phyloP scores from a whole-genome alignment of 2,888 invertebrate species.

The Cryptocheilus praepositus region DNA sequence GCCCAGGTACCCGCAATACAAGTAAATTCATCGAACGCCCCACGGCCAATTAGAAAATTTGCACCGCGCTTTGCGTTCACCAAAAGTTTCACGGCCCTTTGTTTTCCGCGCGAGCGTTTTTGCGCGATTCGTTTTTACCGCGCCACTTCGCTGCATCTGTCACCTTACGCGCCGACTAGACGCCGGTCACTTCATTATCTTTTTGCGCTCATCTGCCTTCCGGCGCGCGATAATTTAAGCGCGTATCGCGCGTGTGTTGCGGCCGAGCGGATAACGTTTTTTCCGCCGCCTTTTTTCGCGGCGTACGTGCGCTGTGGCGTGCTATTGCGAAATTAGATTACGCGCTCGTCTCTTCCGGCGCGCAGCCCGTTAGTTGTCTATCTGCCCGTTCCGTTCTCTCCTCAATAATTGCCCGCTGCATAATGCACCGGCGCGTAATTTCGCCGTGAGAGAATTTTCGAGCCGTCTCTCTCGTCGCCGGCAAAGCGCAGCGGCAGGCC shows the following conservation, averaged over 20 bases:
- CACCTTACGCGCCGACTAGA: too few species aligned
- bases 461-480: too few species aligned
- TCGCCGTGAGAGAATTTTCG: neutral
- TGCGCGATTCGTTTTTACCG: neutral
- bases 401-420: too few species aligned
- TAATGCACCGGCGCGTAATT: slow-evolving; percentile 7
- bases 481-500: neutral
- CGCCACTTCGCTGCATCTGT: neutral
- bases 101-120: too few species aligned
- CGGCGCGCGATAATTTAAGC: neutral
- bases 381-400: neutral
- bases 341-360: neutral
- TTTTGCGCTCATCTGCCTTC: neutral
- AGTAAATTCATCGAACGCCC: too few species aligned
- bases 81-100: too few species aligned
- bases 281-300: neutral
- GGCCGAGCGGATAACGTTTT: neutral
- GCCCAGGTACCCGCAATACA: too few species aligned
- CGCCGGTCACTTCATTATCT: too few species aligned
- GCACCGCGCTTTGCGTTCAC: too few species aligned
- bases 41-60: too few species aligned
- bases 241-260: slow-evolving; percentile 1
- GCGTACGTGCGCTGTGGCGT: neutral
- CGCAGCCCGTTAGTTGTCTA: neutral
- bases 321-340: slow-evolving; percentile 7